phyloP scores from a whole-genome alignment of 2,113 vertebrate species.

The Rhynchomys soricoides region DNA sequence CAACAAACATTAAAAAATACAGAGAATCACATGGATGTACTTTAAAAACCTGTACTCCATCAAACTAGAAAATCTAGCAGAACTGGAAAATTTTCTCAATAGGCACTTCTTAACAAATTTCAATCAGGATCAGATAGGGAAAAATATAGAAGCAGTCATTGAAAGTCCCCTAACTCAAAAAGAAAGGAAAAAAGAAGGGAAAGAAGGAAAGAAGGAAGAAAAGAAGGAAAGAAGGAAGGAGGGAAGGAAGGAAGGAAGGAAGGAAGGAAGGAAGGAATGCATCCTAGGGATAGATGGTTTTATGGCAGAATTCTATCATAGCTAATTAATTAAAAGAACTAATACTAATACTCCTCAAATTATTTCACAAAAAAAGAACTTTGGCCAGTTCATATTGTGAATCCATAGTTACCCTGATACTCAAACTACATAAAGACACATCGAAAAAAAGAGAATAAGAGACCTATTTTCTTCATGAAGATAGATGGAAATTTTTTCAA shows the following conservation, averaged over 20 bases:
- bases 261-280: too few relatives aligned
- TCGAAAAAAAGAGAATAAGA: not conserved
- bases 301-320: not conserved
- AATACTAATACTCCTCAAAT: not conserved
- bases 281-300: not conserved
- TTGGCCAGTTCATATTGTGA: not conserved
- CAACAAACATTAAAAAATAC: not conserved
- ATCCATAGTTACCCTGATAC: not conserved
- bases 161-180: too few relatives aligned
- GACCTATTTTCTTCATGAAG: not conserved
- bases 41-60: not conserved
- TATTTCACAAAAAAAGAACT: not conserved
- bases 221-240: too few relatives aligned
- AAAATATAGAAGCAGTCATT: not conserved
- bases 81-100: not conserved
- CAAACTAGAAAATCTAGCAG: not conserved
- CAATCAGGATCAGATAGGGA: not conserved
- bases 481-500: not conserved
- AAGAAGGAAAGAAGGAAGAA: too few relatives aligned
- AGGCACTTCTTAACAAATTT: not conserved
- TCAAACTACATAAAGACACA: not conserved
- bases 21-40: not conserved
- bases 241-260: too few relatives aligned
- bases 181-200: too few relatives aligned
- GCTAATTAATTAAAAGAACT: not conserved